A percentile compares a stretch with the other conserved stretches of the same genome.
phyloP scores from a whole-genome alignment of 1,140 invertebrate species.

The Scaptodrosophila lebanonensis region DNA sequence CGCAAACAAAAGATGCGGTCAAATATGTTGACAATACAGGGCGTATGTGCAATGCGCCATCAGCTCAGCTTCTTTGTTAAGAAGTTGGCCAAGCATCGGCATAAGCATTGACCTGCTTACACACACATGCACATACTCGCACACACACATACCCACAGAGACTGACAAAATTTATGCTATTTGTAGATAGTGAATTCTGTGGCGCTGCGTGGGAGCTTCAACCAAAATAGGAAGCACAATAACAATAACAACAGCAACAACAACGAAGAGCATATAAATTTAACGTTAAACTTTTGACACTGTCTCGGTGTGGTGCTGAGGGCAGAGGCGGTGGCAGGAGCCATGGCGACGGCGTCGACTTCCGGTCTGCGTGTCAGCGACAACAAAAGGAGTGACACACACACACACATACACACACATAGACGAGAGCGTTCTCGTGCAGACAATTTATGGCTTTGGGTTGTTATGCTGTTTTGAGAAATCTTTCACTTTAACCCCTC shows the following conservation, averaged over 20 bases:
- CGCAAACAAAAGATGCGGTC: neutral
- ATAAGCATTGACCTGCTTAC: slow-evolving; percentile 64
- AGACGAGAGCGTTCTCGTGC: neutral
- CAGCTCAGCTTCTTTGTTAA: slow-evolving; percentile 33
- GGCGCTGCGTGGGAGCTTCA: slow-evolving; percentile 1
- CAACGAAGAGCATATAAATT: slow-evolving; percentile 57
- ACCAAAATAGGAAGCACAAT: slow-evolving; percentile 4
- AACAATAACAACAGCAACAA: slow-evolving; percentile 15
- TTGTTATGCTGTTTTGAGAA: slow-evolving; percentile 36
- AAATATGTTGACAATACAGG: slow-evolving; percentile 21
- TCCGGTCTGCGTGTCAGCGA: slow-evolving; percentile 55
- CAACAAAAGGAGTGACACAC: slow-evolving; percentile 50
- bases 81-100: slow-evolving; percentile 31
- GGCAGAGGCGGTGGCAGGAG: slow-evolving; percentile 3
- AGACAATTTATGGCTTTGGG: slow-evolving; percentile 48
- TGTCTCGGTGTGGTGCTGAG: slow-evolving; percentile 36
- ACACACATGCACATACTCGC: slow-evolving; percentile 14
- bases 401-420: slow-evolving; percentile 5
- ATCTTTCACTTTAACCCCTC: slow-evolving; percentile 45
- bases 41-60: slow-evolving; percentile 26
- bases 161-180: slow-evolving; percentile 40
- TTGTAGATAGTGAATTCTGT: slow-evolving; percentile 15
- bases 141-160: slow-evolving; percentile 3
- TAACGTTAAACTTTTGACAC: slow-evolving; percentile 65
- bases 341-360: slow-evolving; percentile 40